These are phyloP conservation scores for Leptopilina clavipes DNA, from an alignment of 1,140 invertebrate species.

Conservation along the genomic window DNA sequence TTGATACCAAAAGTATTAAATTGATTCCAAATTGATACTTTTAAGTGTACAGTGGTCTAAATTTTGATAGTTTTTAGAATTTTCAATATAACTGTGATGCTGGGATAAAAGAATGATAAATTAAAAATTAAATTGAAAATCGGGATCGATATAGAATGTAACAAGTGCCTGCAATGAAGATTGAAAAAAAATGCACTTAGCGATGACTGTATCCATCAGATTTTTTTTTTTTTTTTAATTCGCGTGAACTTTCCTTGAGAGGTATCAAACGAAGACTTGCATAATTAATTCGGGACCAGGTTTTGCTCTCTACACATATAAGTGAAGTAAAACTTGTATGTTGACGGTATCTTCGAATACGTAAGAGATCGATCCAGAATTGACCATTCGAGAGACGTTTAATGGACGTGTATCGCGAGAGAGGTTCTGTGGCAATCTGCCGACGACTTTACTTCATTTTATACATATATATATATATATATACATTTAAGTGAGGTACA, in stretches of 20 bases:
- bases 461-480: neutral
- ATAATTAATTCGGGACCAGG: constrained; percentile 15
- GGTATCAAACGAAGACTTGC: neutral
- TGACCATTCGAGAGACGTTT: constrained; percentile 40
- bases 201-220: neutral
- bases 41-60: too few relatives aligned
- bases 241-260: constrained; percentile 5
- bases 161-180: too few relatives aligned
- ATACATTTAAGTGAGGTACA: constrained; percentile 18
- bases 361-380: constrained; percentile 19
- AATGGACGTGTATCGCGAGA: constrained; percentile 40
- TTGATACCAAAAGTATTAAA: too few relatives aligned
- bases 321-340: neutral
- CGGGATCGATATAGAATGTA: too few relatives aligned
- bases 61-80: too few relatives aligned
- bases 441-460: neutral
- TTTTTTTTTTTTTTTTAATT: neutral
- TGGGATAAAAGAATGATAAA: too few relatives aligned
- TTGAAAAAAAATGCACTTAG: neutral
- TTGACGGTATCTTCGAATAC: neutral
- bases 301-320: neutral
- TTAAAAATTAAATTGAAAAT: too few relatives aligned
- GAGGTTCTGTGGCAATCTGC: constrained; percentile 23
- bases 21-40: too few relatives aligned
- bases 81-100: too few relatives aligned